phyloP scores from a whole-genome alignment of 2,888 invertebrate genomes.

The Gandaritis pyraliata region DNA sequence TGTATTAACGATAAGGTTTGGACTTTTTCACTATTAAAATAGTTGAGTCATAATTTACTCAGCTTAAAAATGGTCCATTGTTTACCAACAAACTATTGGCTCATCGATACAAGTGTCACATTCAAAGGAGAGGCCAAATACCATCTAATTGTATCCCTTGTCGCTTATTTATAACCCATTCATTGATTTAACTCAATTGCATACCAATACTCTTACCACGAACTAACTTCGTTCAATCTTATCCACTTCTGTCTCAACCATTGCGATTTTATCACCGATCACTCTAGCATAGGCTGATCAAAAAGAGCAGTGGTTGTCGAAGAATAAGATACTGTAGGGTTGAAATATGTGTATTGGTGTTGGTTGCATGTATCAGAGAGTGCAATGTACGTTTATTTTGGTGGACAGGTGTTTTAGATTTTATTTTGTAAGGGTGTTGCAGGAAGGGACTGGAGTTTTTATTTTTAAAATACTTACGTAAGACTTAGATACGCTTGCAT shows the following conservation, averaged over 20 bases:
- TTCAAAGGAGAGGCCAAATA: constrained; percentile 24
- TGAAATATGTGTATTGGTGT: constrained; percentile 16
- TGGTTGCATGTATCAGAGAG: constrained; percentile 53
- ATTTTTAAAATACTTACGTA: background rate
- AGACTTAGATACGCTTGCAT: too few species aligned
- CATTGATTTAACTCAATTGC: constrained; percentile 68
- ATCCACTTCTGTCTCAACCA: background rate
- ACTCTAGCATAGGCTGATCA: background rate
- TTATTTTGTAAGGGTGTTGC: constrained; percentile 19
- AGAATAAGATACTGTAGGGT: constrained; percentile 10
- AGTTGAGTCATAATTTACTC: too few species aligned
- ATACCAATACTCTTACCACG: constrained; percentile 63
- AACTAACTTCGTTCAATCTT: background rate
- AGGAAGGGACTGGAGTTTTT: constrained; percentile 10
- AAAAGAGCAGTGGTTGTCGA: constrained; percentile 36
- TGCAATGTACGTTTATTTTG: constrained; percentile 71
- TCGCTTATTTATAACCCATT: constrained; percentile 51
- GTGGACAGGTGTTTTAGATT: constrained; percentile 58
- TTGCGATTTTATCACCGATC: background rate
- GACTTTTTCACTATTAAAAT: too few species aligned
- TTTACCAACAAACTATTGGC: constrained; percentile 30
- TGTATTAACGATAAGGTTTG: too few species aligned
- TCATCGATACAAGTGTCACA: constrained; percentile 15
- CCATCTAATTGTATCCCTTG: constrained; percentile 29
- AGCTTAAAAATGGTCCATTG: constrained; percentile 4